Conservation (phyloP, 2,113 vertebrate species). For the Andinoacara biseriatus region DNA sequence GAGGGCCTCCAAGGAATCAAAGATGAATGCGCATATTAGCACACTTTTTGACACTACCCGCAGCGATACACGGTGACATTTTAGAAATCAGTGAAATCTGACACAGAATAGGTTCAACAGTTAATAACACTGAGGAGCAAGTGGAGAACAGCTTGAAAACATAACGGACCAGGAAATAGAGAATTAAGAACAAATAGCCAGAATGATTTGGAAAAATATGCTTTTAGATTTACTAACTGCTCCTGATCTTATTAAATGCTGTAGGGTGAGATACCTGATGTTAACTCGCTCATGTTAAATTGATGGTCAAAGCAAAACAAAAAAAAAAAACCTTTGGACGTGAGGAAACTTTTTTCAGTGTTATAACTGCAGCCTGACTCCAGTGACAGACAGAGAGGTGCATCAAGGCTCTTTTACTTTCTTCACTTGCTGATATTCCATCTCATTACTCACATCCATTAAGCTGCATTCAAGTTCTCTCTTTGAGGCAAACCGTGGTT, state of each 20-base stretch:
- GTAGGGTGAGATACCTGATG: not conserved
- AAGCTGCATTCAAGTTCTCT: constrained; percentile 2
- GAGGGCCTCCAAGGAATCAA: constrained; percentile 13
- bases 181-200: not conserved
- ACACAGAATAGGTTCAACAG: not conserved
- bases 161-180: not conserved
- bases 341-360: not conserved
- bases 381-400: not conserved
- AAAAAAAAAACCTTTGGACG: not conserved
- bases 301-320: too few relatives aligned
- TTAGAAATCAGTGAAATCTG: constrained; percentile 2
- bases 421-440: not conserved
- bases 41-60: constrained; percentile 6
- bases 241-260: not conserved
- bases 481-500: not conserved
- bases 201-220: not conserved
- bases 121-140: not conserved
- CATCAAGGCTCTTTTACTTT: constrained; percentile 5
- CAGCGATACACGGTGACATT: constrained; percentile 22
- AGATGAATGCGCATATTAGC: constrained; percentile 41
- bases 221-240: not conserved
- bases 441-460: not conserved
- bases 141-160: not conserved
- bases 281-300: too few relatives aligned
- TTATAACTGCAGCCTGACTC: not conserved